Conservation (phyloP, 2,888 invertebrate species). For the Eupithecia dodoneata region DNA sequence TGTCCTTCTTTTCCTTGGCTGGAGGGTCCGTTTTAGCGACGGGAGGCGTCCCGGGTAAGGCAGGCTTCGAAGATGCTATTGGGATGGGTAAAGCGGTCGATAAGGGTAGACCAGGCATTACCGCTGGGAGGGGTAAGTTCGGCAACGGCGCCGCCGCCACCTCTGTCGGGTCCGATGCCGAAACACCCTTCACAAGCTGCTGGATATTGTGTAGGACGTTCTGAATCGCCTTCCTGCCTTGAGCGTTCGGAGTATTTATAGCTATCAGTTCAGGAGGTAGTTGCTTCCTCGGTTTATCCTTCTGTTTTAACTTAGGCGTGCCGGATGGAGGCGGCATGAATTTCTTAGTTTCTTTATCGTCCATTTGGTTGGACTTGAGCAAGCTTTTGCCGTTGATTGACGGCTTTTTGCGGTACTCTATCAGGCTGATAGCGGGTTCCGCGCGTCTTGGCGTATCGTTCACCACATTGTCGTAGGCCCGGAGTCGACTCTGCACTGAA, state of each 20-base stretch:
- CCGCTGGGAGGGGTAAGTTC: conserved; percentile 43
- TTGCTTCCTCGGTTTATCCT: conserved; percentile 63
- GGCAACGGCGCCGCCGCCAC: conserved; percentile 72
- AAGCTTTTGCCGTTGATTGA: conserved; percentile 76
- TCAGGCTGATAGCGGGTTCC: conserved; percentile 68
- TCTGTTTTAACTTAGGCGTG: conserved; percentile 65
- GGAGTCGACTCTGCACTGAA: conserved; percentile 90
- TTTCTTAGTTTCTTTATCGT: conserved; percentile 66
- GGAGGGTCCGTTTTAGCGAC: conserved; percentile 32
- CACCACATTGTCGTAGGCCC: conserved; percentile 88
- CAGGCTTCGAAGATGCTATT: conserved; percentile 49
- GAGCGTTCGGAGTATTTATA: conserved; percentile 79
- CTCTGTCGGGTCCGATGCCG: conserved; percentile 76
- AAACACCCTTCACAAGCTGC: conserved; percentile 77
- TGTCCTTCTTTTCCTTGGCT: conserved; percentile 69
- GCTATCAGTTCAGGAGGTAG: conserved; percentile 85
- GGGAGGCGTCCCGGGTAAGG: conserved; percentile 37
- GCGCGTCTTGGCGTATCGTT: conserved; percentile 62
- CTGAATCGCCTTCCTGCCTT: conserved; percentile 76
- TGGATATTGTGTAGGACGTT: conserved; percentile 79
- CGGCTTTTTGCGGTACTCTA: conserved; percentile 78
- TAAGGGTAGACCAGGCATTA: conserved; percentile 55
- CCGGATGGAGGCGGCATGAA: conserved; percentile 69
- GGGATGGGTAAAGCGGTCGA: conserved; percentile 65
- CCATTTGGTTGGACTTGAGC: conserved; percentile 69